Evolutionary conservation across 2,888 invertebrate genomes (phyloP).

Genomic region (Drosophila flavopinicola): DNA sequence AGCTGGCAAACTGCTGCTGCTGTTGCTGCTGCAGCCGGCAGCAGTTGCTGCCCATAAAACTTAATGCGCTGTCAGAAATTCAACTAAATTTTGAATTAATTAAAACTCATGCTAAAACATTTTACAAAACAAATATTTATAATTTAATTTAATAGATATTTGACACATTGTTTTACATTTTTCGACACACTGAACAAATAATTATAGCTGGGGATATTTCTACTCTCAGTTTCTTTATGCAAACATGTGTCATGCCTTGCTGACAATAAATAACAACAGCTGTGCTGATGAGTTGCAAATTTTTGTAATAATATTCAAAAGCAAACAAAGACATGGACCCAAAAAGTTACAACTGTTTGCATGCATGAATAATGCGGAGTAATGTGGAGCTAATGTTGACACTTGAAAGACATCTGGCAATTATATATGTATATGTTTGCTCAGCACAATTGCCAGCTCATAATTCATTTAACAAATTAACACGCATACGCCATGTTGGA

Average conservation of each 20-base stretch:
- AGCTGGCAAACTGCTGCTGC: constrained; percentile 4
- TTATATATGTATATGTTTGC: constrained; percentile 6
- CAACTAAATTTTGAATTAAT: constrained; percentile 27
- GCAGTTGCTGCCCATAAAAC: constrained; percentile 23
- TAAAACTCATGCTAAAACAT: constrained; percentile 26
- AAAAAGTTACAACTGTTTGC: constrained; percentile 14
- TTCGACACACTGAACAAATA: too few species aligned
- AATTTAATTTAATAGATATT: too few species aligned
- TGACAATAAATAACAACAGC: constrained; percentile 13
- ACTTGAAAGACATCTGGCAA: constrained; percentile 34
- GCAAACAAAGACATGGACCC: constrained; percentile 3
- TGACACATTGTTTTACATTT: too few species aligned
- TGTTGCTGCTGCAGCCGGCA: constrained; percentile 9
- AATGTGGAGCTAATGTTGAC: constrained; percentile 43
- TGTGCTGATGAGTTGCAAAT: constrained; percentile 9
- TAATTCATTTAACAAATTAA: constrained; percentile 56
- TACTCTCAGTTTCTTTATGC: too few species aligned
- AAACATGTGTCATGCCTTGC: too few species aligned
- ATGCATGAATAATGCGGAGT: constrained; percentile 6
- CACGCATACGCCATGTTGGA: constrained; percentile 47
- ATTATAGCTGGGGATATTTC: too few species aligned
- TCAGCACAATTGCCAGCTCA: constrained; percentile 31
- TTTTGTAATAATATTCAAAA: constrained; percentile 25
- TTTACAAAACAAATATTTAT: background rate
- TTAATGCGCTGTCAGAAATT: constrained; percentile 2